Conservation (phyloP, 2,888 invertebrate genomes). For the Drosophila longiperda region DNA sequence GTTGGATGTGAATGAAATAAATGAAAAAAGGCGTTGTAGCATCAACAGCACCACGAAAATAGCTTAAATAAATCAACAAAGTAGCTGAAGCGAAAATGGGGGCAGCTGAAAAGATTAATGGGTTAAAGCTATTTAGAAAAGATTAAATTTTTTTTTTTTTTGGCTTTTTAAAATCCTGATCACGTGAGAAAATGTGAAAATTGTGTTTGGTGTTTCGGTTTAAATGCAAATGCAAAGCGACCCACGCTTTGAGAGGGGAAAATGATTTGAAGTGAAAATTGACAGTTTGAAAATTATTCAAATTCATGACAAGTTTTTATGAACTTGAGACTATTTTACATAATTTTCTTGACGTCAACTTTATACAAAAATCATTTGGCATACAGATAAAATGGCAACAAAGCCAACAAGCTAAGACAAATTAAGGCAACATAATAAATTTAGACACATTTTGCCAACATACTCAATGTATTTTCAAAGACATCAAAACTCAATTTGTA, state of each 20-base stretch:
- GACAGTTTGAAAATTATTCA: slow-evolving; percentile 62
- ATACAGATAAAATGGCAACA: slow-evolving; percentile 7
- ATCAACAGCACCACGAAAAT: neutral
- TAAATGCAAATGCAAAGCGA: slow-evolving; percentile 27
- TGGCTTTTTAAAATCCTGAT: slow-evolving; percentile 41
- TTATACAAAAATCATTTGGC: slow-evolving; percentile 40
- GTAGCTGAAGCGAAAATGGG: slow-evolving; percentile 9
- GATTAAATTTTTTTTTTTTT: neutral
- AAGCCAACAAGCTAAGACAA: slow-evolving; percentile 14
- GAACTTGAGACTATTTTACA: slow-evolving; percentile 67
- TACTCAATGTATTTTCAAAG: slow-evolving; percentile 9
- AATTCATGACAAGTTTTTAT: slow-evolving; percentile 65
- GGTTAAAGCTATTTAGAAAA: slow-evolving; percentile 19
- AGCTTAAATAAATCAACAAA: slow-evolving; percentile 57
- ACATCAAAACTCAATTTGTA: slow-evolving; percentile 46
- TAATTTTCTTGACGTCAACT: slow-evolving; percentile 63
- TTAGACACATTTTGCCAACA: slow-evolving; percentile 15
- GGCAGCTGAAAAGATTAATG: slow-evolving; percentile 27
- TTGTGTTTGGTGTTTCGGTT: slow-evolving; percentile 1
- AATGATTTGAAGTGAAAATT: slow-evolving; percentile 18
- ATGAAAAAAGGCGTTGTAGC: neutral
- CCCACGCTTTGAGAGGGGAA: slow-evolving; percentile 10
- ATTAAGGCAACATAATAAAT: slow-evolving; percentile 2
- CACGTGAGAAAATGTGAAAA: slow-evolving; percentile 26
- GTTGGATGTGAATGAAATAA: neutral